Base-by-base conservation (phyloP, 2,888 invertebrate genomes). In the Yponomeuta plumbellus region DNA sequence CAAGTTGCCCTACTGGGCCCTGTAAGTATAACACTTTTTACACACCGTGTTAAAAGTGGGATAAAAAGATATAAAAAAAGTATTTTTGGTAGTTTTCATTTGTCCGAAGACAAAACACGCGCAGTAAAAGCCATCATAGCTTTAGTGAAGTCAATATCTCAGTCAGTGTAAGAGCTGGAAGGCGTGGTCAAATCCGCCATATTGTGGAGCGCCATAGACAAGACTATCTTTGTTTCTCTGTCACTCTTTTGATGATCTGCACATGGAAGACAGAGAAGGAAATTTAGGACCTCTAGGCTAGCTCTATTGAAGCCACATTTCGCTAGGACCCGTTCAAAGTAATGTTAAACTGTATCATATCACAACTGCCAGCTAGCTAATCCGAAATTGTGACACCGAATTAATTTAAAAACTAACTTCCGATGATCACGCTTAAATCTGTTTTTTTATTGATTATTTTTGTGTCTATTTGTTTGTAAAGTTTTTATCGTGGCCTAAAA, bases 341-440 rank as follows among this genome's bases (percentile, higher is more conserved):
- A 52, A 3, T 52, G 13, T 52, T 52, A 52, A 44, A 52, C 44
- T 52, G 44, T 52, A 52, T 52, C 59, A 66, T 58, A 59, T 39
- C 23, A 66, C 22, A 52, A 17, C 44, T 52, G 44, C 44, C 17
- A 17, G 17, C 17, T 52, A 52, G 44, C 44, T 17, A 52, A 52
- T 52, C 44, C 44, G 20, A 34, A 20, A 39, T 23, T 65, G 23
- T 68, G 62, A 65, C 70, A 70, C 62, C 68, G 61, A 67, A 67
- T 62, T 73, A 73, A 74, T 77, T 13, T 52, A 52, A 17, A 52
- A 52, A 52, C 2, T 11, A 59, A 59, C 59, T 59, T 23, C 6
- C 22, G 73, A 76, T 75, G 75, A 74, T 78, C 76, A 75, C 75
- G 77, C 78, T 83, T 78, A 71, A n/a, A 39, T 39, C 10, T 61